These are phyloP conservation scores for Peromyscus melanophrys DNA, from an alignment of 2,797 vertebrate species.

Conservation along the genomic window DNA sequence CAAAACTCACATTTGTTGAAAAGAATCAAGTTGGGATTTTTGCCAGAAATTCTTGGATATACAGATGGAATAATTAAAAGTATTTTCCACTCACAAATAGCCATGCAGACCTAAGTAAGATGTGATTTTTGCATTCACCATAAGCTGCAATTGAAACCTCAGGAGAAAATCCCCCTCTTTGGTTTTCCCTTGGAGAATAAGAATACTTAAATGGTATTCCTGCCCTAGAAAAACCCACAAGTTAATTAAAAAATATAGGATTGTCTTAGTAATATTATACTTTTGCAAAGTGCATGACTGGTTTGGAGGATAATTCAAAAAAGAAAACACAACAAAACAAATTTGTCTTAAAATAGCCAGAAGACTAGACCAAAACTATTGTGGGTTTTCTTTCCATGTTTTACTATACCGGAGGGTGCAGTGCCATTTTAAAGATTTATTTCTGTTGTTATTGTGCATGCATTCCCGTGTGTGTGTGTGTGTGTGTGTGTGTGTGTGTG, in stretches of 20 bases:
- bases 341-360: constrained; percentile 55
- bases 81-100: constrained; percentile 74
- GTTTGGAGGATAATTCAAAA: constrained; percentile 63
- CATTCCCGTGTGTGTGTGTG: too few species aligned
- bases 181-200: constrained; percentile 57
- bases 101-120: constrained; percentile 54
- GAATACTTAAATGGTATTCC: constrained; percentile 64
- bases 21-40: constrained; percentile 70
- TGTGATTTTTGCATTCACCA: constrained; percentile 64
- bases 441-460: neutral
- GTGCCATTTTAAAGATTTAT: neutral
- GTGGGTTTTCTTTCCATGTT: neutral
- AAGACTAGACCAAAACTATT: neutral
- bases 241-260: constrained; percentile 71
- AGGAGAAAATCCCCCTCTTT: constrained; percentile 38
- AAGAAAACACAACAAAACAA: constrained; percentile 61
- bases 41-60: constrained; percentile 67
- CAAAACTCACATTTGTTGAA: constrained; percentile 72
- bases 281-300: constrained; percentile 50
- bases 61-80: constrained; percentile 76
- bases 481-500: neutral
- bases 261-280: constrained; percentile 58
- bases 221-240: constrained; percentile 60
- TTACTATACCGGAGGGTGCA: neutral
- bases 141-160: constrained; percentile 48